Base-by-base conservation (phyloP, 2,888 invertebrate genomes). In the Plagiodera versicolora region DNA sequence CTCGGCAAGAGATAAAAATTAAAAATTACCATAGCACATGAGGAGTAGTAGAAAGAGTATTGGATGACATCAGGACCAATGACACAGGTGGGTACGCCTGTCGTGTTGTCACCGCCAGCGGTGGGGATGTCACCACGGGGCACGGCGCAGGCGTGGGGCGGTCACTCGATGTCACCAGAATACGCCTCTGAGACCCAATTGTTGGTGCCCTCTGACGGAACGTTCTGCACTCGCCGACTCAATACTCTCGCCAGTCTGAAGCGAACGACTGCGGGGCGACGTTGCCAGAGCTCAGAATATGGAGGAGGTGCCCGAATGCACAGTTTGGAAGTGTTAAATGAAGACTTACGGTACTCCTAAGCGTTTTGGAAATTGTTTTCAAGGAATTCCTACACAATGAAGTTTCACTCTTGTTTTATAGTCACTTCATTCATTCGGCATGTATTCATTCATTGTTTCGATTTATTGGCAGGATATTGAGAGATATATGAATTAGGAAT, bases 61-160 rank as follows among this genome's bases (percentile, higher is more conserved):
- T 78, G 79, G 76, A 74, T 76, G 73, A 74, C 73, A 73, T 75
- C 70, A 68, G 76, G 72, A 72, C 79, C 77, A 78, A 78, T 77
- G 73, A 77, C 70, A 77, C 79, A 79, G 79, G 79, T 79, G 77
- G 79, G 76, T 77, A 74, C 76, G 77, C 73, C 76, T 77, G 79
- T 80, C 79, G 71, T 74, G 76, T 77, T 79, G 79, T 80, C 79
- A 79, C 79, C 79, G 74, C 55, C 52, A 57, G 58, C 59, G 71
- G 75, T 66, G 74, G 79, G 79, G 76, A 79, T 79, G 79, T 79
- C 79, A 79, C 77, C 77, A 74, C 68, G 57, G 49, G 50, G 48
- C 55, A 66, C 44, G 69, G 74, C 77, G 77, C 79, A 69, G 67
- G 79, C 78, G 77, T 74, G 76, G 75, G 79, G 79, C 78, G 79